Base-by-base conservation (phyloP, 2,888 invertebrate species). In the Cosmopolites sordidus region DNA sequence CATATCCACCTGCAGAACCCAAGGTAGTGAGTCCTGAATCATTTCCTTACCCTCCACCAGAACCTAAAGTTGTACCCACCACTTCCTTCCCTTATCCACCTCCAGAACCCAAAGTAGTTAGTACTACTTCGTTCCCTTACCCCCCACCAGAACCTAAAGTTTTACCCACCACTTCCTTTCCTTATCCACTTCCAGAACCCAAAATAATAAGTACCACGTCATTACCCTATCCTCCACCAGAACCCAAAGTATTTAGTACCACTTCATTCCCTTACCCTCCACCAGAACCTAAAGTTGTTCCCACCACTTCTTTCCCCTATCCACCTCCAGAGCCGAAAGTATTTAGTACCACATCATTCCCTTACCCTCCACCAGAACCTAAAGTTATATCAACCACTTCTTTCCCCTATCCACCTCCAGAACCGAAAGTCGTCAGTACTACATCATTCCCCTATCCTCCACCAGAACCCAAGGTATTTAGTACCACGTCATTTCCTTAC, bases 341-440 rank as follows among this genome's bases (percentile, higher is more conserved):
- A 17, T 5, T 4, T 5, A 9, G 12, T n/a, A 11, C 12, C 15
- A 2, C 11, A 44, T 39, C 29, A 1, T 15, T 40, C 11, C 29
- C 40, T 6, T 48, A 47, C 16, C 47, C 47, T 12, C 47, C 47
- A 17, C 22, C 49, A 29, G 54, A 54, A 37, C 50, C 54, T 17
- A 27, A 41, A 22, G 16, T 30, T 9, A 8, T 9, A 11, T 16
- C 33, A 5, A 5, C 3, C 1, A 15, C 33, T 8, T 17, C 12
- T 29, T 17, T 12, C 8, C 48, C 48, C 1, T 41, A 41, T 14
- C 41, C 48, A 22, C 16, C 42, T 16, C 4, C 41, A 16, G 33
- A 29, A 37, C 17, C 30, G 12, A 12, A 33, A 4, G n/a, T 27
- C n/a, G n/a, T 27, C 27, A 5, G 27, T 33, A 15, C 15, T 16